These are phyloP conservation scores for Andrena hattorfiana DNA, from an alignment of 2,888 invertebrate species.

Conservation along the genomic window DNA sequence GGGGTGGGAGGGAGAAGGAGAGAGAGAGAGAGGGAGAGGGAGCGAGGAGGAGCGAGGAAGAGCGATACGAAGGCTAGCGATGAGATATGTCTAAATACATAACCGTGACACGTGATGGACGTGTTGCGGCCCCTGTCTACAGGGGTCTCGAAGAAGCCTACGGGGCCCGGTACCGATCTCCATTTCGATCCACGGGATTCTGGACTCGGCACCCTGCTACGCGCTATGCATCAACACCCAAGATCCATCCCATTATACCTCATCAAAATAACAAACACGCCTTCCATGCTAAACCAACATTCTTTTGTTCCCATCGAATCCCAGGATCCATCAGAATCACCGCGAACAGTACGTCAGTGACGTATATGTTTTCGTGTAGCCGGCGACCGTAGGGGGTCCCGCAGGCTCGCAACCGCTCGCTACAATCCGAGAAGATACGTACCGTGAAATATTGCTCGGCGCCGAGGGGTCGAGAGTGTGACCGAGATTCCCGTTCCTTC, in stretches of 20 bases:
- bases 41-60: conserved; percentile 59
- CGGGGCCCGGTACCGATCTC: conserved; percentile 60
- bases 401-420: conserved; percentile 29
- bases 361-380: conserved; percentile 61
- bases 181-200: conserved; percentile 73
- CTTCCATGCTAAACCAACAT: conserved; percentile 83
- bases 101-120: conserved; percentile 84
- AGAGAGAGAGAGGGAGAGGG: conserved; percentile 3
- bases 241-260: conserved; percentile 83
- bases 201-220: conserved; percentile 82
- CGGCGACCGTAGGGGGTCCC: conserved; percentile 51
- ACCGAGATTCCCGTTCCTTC: conserved; percentile 24
- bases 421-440: conserved; percentile 53
- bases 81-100: conserved; percentile 84
- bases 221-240: conserved; percentile 85
- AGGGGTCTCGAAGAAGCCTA: conserved; percentile 73
- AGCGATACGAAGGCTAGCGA: conserved; percentile 71
- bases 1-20: conserved; percentile 55
- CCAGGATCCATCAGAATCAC: conserved; percentile 83
- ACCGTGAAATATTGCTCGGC: conserved; percentile 63
- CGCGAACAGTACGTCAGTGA: conserved; percentile 65
- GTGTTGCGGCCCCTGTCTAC: conserved; percentile 82
- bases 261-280: conserved; percentile 84
- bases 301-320: conserved; percentile 81
- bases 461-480: conserved; percentile 45